Evolutionary conservation across 1,140 invertebrate species (phyloP).

Genomic region (Drosophila athabasca): DNA sequence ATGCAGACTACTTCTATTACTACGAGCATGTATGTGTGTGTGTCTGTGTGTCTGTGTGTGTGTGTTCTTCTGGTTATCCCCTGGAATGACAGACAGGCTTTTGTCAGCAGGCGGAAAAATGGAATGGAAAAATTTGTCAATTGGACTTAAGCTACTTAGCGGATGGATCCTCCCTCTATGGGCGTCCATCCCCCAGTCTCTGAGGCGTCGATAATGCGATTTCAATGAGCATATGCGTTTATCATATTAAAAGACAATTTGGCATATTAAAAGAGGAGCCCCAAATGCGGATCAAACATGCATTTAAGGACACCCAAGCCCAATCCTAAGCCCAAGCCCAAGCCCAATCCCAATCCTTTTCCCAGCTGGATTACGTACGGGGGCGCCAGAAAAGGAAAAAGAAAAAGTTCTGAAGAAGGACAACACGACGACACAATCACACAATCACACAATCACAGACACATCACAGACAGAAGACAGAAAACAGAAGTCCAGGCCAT

Average conservation of each 20-base stretch:
- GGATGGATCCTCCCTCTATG: constrained; percentile 3
- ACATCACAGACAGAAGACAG: no score
- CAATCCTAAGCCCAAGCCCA: constrained; percentile 71
- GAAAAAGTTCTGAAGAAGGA: constrained; percentile 2
- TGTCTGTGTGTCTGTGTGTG: no score
- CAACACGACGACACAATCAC: not conserved
- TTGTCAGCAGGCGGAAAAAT: constrained; percentile 32
- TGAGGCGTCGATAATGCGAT: constrained; percentile 62
- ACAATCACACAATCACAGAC: constrained; percentile 1
- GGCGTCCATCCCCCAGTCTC: no score
- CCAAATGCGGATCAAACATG: constrained; percentile 30
- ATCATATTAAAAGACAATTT: constrained; percentile 78
- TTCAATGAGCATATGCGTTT: constrained; percentile 73
- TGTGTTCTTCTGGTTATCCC: not conserved
- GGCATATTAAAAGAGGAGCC: constrained; percentile 41
- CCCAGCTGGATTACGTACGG: constrained; percentile 7
- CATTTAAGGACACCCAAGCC: constrained; percentile 41
- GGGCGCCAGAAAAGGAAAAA: constrained; percentile 8
- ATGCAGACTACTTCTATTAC: not conserved
- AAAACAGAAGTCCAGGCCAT: not conserved
- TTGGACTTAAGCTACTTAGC: constrained; percentile 55
- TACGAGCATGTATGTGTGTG: not conserved
- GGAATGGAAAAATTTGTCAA: constrained; percentile 35
- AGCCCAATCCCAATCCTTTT: constrained; percentile 59
- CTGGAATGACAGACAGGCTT: constrained; percentile 13